Evolutionary conservation across 2,113 vertebrate genomes (phyloP).

Genomic region (Pantherophis guttatus): DNA sequence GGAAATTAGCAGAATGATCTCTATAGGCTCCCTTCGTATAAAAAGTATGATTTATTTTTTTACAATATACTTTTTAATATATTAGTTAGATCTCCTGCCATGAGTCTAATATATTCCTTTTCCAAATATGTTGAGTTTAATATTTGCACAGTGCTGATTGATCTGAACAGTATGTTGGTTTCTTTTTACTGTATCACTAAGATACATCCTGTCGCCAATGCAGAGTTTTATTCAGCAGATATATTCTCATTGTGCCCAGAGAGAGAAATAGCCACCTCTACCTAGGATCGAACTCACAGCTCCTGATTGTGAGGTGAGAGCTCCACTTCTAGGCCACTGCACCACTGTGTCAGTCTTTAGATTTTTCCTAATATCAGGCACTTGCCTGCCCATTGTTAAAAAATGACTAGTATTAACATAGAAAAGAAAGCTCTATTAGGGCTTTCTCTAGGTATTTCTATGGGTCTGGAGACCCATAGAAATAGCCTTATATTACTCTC

Average conservation of each 20-base stretch:
- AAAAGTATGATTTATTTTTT: not conserved
- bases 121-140: not conserved
- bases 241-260: too few relatives aligned
- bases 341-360: not conserved
- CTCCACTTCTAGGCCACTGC: too few relatives aligned
- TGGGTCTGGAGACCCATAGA: not conserved
- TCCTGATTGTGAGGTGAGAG: too few relatives aligned
- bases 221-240: too few relatives aligned
- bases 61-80: not conserved
- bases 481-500: not conserved
- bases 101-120: not conserved
- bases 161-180: not conserved
- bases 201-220: too few relatives aligned
- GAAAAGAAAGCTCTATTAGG: not conserved
- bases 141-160: not conserved
- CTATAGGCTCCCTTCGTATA: not conserved
- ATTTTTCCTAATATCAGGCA: not conserved
- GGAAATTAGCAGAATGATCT: not conserved
- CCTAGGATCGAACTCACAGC: too few relatives aligned
- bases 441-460: too few relatives aligned
- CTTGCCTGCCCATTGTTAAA: not conserved
- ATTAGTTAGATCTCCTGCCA: not conserved
- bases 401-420: not conserved
- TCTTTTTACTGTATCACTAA: not conserved
- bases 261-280: too few relatives aligned